These are phyloP conservation scores for Epinotia brunnichana DNA, from an alignment of 2,888 invertebrate species.

Conservation along the genomic window DNA sequence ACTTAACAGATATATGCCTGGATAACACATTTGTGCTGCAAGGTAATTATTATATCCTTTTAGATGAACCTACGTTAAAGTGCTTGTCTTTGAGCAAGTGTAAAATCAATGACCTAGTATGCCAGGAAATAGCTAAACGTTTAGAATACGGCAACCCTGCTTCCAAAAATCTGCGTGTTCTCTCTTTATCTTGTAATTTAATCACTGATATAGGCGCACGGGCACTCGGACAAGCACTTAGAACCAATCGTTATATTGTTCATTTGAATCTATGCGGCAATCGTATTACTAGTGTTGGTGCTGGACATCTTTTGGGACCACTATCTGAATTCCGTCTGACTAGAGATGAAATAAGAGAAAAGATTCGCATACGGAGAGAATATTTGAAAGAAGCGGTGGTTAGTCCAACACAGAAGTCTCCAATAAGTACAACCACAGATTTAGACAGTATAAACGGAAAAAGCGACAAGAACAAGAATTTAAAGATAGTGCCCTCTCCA, in stretches of 20 bases:
- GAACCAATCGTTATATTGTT: constrained; percentile 59
- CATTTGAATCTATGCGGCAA: constrained; percentile 66
- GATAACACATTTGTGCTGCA: constrained; percentile 58
- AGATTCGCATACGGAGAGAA: constrained; percentile 47
- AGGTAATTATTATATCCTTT: constrained; percentile 58
- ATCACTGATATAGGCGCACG: constrained; percentile 60
- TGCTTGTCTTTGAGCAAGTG: constrained; percentile 63
- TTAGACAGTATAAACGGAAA: not conserved
- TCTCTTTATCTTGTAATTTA: constrained; percentile 61
- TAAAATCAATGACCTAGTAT: constrained; percentile 54
- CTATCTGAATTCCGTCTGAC: constrained; percentile 58
- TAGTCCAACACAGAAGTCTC: constrained; percentile 46
- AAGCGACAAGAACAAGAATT: not conserved
- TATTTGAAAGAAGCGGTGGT: constrained; percentile 47
- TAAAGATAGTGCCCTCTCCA: not conserved
- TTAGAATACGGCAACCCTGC: constrained; percentile 51
- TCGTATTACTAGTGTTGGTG: constrained; percentile 58
- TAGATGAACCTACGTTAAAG: constrained; percentile 56
- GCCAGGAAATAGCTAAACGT: constrained; percentile 54
- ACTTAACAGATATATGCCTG: constrained; percentile 62
- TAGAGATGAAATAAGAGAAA: constrained; percentile 50
- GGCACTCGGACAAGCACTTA: constrained; percentile 55
- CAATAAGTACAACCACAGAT: not conserved
- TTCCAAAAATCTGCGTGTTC: constrained; percentile 50
- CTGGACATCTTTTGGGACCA: constrained; percentile 52